Percentiles rank a stretch among this genome's conserved stretches.
phyloP scores from a whole-genome alignment of 92 coral and sea anemone genomes.

The Siderastrea siderea region DNA sequence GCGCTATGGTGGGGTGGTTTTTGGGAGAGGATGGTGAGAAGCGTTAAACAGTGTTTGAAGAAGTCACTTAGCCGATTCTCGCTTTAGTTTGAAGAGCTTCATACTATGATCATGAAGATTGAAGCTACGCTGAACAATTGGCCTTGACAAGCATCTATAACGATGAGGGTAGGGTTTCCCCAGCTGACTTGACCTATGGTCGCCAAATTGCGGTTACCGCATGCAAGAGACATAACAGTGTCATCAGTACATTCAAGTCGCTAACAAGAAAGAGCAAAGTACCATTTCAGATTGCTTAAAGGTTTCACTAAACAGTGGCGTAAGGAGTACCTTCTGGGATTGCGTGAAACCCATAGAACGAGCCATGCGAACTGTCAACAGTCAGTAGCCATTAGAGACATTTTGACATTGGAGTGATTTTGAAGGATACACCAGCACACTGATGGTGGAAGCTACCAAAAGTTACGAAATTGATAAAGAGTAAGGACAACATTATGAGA shows the following conservation, averaged over 20 bases:
- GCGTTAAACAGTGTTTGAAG: background rate
- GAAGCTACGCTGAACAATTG: background rate
- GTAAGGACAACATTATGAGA: conserved; percentile 10
- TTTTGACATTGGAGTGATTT: no score
- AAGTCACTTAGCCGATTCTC: background rate
- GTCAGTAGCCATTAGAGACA: background rate
- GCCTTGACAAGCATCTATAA: background rate
- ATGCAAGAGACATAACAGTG: background rate
- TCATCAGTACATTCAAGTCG: background rate
- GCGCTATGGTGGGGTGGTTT: conserved; percentile 17
- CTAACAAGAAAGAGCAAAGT: background rate
- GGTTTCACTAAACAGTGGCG: background rate
- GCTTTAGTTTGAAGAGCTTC: background rate
- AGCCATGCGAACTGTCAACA: background rate
- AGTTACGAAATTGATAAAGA: background rate
- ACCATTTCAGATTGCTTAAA: background rate
- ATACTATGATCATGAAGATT: background rate
- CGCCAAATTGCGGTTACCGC: background rate
- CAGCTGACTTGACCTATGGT: background rate
- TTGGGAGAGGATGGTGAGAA: background rate
- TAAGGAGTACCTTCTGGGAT: conserved; percentile 5
- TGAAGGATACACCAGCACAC: background rate
- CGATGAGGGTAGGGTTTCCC: background rate
- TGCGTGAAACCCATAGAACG: conserved; percentile 12
- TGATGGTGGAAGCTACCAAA: conserved; percentile 17